A percentile compares a stretch with the other conserved stretches of the same genome.
Evolutionary conservation across 2,888 invertebrate species (phyloP).

Genomic region (Apocheima hispidaria): DNA sequence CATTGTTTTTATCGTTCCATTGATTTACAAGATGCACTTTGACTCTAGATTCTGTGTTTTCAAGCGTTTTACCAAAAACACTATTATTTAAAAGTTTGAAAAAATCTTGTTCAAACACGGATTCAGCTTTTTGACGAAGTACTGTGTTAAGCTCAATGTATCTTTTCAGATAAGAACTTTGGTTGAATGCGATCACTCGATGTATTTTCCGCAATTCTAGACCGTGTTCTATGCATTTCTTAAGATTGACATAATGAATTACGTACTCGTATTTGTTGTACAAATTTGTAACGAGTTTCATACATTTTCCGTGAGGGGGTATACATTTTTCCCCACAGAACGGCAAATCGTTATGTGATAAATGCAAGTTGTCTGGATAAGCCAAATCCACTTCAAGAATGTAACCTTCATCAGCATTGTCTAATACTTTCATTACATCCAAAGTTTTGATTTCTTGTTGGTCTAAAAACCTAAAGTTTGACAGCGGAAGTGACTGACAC

Average conservation of each 20-base stretch:
- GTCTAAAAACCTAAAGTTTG: neutral
- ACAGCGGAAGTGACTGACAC: neutral
- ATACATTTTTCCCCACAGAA: neutral
- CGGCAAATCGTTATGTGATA: neutral
- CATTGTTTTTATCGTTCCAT: no score
- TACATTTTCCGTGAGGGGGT: neutral
- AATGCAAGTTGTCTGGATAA: neutral
- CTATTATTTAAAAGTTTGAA: neutral
- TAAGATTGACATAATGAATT: neutral
- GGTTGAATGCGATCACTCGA: neutral
- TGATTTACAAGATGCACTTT: neutral
- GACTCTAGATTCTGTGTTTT: neutral
- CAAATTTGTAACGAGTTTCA: neutral
- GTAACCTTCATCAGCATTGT: neutral
- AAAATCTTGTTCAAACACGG: neutral
- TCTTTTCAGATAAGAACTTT: neutral
- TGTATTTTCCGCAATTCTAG: neutral
- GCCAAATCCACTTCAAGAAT: neutral
- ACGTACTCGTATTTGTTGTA: neutral
- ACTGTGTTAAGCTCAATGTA: neutral
- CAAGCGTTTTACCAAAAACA: neutral
- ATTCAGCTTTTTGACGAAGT: no score
- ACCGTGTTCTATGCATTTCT: neutral
- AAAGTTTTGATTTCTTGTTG: neutral
- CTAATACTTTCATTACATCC: neutral